Evolutionary conservation across 2,888 invertebrate genomes (phyloP), one percentile per base, ranked within the genome.

Genomic region (Idaea dimidiata): DNA sequence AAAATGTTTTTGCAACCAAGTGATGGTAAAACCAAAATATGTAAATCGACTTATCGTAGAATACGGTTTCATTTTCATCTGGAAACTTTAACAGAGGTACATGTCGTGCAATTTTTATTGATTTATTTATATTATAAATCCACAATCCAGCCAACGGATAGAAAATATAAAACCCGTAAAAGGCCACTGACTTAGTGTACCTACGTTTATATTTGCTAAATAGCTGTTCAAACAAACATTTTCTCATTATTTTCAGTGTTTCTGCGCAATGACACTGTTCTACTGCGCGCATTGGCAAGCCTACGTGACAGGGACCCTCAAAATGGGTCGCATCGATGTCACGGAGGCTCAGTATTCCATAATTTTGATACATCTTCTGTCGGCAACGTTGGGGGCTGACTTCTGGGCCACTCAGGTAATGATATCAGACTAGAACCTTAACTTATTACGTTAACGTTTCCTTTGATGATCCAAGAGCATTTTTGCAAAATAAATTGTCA

Each of bases 281-380:
- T 99, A 99, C 91, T 97, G 97, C 88, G 99, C 99, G 17, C 99
- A 99, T 89, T 99, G 99, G 99, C 99, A 99, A 86, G 99, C 99
- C 0, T 99, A 99, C 89, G 99, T 99, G 55, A 99, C 99, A 68
- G 99, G 98, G 58, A 97, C 97, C 31, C 93, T 98, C 74, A 94
- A 95, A 75, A 97, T 98, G 92, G 98, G 98, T 60, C 95, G 95
- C 87, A 94, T 99, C 74, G 99, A 99, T 93, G 99, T 99, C 33
- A 99, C 99, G 0, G 99, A 99, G 93, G 99, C 99, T 6, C 99
- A 99, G 91, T 96, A 97, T 87, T 95, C 96, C 59, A 98, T 99
- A 73, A 99, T 99, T 73, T 87, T 88, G 59, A 96, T 99, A 75
- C 97, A 99, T 81, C 79, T 98, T 63, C 88, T 97, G 66, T 97